Evolutionary conservation across 2,797 vertebrate species (phyloP).

Genomic region (Thunnus albacares): DNA sequence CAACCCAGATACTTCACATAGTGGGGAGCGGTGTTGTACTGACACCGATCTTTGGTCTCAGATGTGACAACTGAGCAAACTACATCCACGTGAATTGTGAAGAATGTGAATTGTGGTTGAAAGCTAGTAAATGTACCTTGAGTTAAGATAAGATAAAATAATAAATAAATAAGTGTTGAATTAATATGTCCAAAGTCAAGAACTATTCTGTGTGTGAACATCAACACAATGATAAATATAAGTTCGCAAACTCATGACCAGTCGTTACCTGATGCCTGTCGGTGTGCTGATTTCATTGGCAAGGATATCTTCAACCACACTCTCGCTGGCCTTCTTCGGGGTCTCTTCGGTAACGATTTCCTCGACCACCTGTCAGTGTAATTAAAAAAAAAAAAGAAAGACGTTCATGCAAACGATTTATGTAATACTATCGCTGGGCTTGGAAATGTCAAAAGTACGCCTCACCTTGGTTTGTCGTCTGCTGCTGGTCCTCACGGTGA

Average conservation of each 20-base stretch:
- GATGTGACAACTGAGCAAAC: background rate
- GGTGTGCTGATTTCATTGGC: constrained; percentile 93
- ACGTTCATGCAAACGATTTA: constrained; percentile 14
- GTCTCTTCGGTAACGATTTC: constrained; percentile 82
- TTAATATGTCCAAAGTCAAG: no score
- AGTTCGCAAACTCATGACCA: background rate
- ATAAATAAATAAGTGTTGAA: background rate
- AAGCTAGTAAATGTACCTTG: background rate
- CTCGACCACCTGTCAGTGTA: constrained; percentile 84
- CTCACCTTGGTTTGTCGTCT: constrained; percentile 90
- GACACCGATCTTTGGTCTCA: background rate
- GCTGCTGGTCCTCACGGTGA: constrained; percentile 89
- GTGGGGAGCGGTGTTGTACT: no score
- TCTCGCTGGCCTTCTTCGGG: constrained; percentile 87
- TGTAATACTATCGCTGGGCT: background rate
- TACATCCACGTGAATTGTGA: no score
- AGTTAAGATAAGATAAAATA: background rate
- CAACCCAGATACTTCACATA: background rate
- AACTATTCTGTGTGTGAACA: background rate
- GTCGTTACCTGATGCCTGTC: constrained; percentile 92
- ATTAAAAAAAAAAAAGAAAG: background rate
- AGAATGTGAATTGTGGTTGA: background rate
- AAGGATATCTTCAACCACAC: constrained; percentile 95
- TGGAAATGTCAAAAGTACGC: background rate
- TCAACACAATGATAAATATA: background rate